These are phyloP conservation scores for Enteromius unitaeniatus DNA, from an alignment of 2,797 vertebrate species.

Conservation along the genomic window DNA sequence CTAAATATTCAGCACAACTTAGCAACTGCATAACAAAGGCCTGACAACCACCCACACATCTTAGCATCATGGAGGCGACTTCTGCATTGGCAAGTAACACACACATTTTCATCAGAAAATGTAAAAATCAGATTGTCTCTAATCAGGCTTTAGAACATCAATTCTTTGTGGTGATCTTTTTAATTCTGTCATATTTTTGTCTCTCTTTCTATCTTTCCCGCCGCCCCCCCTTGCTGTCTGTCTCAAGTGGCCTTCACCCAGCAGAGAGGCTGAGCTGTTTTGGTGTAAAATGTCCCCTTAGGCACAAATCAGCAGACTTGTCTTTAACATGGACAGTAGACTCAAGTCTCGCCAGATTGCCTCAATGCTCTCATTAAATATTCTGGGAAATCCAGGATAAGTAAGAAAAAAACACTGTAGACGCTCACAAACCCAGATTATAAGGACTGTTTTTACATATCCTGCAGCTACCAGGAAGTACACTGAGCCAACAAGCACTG, in stretches of 20 bases:
- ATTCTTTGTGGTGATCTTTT: conserved; percentile 9
- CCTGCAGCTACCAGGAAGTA: conserved; percentile 34
- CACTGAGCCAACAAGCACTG: background rate
- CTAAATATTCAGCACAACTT: background rate
- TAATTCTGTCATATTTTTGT: conserved; percentile 14
- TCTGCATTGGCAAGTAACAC: background rate
- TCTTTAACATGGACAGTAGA: conserved; percentile 46
- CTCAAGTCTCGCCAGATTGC: conserved; percentile 50
- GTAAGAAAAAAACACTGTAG: background rate
- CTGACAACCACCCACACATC: background rate
- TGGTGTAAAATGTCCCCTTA: conserved; percentile 52
- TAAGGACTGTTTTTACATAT: conserved; percentile 34
- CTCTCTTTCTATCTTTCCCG: background rate
- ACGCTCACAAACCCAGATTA: conserved; percentile 20
- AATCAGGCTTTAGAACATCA: background rate
- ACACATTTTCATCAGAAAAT: background rate
- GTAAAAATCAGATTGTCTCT: background rate
- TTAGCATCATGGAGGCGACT: background rate
- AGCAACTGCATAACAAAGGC: background rate
- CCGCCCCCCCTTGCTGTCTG: conserved; percentile 16
- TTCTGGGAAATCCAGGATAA: conserved; percentile 40
- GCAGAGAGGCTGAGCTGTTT: conserved; percentile 45
- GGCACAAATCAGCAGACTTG: conserved; percentile 49
- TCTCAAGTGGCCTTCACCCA: conserved; percentile 51
- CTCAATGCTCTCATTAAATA: conserved; percentile 43